Base-by-base conservation (phyloP, 2,113 vertebrate species). In the Carlito syrichta region DNA sequence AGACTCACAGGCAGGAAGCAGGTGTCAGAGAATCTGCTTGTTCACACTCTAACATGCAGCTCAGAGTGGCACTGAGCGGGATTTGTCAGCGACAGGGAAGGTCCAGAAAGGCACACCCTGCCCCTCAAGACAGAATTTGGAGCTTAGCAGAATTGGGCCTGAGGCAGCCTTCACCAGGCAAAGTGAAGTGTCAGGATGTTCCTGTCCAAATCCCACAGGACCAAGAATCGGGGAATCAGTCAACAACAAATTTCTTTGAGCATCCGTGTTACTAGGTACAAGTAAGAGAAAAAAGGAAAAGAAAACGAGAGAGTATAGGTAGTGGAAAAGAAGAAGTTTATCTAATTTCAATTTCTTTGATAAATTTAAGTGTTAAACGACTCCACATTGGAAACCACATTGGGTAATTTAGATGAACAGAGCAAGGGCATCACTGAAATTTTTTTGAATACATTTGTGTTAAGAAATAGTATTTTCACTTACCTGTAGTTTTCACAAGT, bases 11-110 rank as follows among this genome's bases (percentile, higher is more conserved):
- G 81, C 43, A 88, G 98, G 97, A 97, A 98, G 98, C 97, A 98
- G 97, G 97, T 98, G 96, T 98, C 97, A 97, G 98, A 97, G 98
- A 97, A 97, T 96, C 91, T 95, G 95, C 97, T 98, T 79, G 79
- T 94, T 97, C 92, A 93, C 94, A 92, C 83, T 95, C 95, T 71
- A 92, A 88, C 76, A 97, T 84, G 85, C 88, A 95, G 98, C 94
- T 95, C 91, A 85, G 96, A 94, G 97, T 82, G 82, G 96, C 97
- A 91, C 96, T 58, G 96, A 88, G 97, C 98, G 97, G 92, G 97
- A 93, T 96, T 95, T 95, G 81, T 66, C 73, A 86, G 92, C 86
- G 96, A 96, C 96, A 95, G 96, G 97, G 96, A 94, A 96, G 97
- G 92, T 94, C 96, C 93, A 97, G 97, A 94, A 95, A 96, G 96